Conservation (phyloP, 2,888 invertebrate genomes). For the Encarsia formosa region DNA sequence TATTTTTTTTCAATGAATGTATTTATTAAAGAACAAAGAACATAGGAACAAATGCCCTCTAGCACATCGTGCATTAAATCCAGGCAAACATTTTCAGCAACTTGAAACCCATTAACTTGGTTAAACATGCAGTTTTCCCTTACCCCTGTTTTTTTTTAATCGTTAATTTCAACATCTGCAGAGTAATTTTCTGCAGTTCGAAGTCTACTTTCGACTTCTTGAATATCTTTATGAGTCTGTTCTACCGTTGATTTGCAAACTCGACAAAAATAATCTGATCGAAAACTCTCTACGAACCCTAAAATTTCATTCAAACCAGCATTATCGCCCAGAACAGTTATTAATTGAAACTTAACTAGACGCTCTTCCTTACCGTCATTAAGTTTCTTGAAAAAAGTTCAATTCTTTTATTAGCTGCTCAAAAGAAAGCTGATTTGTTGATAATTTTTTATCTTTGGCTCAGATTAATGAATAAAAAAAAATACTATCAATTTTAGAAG, state of each 20-base stretch:
- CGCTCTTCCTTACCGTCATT: background rate
- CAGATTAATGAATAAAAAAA: background rate
- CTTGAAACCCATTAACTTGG: background rate
- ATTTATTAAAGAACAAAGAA: background rate
- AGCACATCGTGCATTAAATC: conserved; percentile 3
- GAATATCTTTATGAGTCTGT: background rate
- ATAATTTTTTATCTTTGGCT: background rate
- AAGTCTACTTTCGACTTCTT: background rate
- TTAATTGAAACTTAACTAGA: background rate
- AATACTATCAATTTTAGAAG: background rate
- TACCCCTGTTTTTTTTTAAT: background rate
- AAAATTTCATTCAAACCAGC: conserved; percentile 1
- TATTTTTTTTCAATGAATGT: conserved; percentile 13
- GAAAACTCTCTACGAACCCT: conserved; percentile 15
- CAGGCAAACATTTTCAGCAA: background rate
- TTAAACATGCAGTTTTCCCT: conserved; percentile 2
- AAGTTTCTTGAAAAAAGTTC: background rate
- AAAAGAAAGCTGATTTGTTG: background rate
- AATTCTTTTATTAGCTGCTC: background rate
- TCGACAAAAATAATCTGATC: conserved; percentile 4
- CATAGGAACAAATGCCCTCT: conserved; percentile 1
- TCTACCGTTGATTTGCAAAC: background rate
- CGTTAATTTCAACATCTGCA: background rate
- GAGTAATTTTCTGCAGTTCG: background rate
- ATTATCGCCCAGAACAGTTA: background rate